Conservation (phyloP, 2,797 vertebrate genomes). For the Octomys mimax region DNA sequence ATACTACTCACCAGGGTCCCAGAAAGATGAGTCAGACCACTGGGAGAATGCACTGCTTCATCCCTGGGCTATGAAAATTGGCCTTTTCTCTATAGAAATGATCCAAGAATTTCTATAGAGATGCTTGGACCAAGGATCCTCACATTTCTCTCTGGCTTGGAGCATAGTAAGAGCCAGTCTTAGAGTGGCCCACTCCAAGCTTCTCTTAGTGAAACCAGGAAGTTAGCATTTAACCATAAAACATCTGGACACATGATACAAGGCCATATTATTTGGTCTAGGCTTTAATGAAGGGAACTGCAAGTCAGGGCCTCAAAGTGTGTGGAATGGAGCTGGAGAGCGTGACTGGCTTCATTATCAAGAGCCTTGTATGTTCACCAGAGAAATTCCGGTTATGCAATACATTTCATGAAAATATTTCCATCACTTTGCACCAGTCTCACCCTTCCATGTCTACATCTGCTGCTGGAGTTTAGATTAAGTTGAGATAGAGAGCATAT, state of each 20-base stretch:
- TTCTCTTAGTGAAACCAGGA: not conserved
- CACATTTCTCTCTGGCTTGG: not conserved
- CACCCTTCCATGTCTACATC: not conserved
- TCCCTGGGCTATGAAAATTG: not conserved
- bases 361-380: not conserved
- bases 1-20: not conserved
- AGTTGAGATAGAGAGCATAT: not conserved
- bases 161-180: not conserved
- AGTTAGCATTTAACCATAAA: not conserved
- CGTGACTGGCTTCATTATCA: not conserved
- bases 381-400: not conserved
- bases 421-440: not conserved
- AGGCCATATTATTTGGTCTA: not conserved
- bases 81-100: not conserved
- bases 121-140: not conserved
- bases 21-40: not conserved
- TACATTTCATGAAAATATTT: constrained; percentile 4
- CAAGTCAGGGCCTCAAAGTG: accelerated
- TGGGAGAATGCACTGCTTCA: not conserved
- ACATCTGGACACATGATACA: not conserved
- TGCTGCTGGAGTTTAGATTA: not conserved
- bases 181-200: not conserved
- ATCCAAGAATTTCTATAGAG: not conserved
- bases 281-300: not conserved
- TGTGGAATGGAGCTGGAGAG: accelerated